These are phyloP conservation scores for Allobates femoralis DNA, from an alignment of 2,797 vertebrate genomes.

Conservation along the genomic window DNA sequence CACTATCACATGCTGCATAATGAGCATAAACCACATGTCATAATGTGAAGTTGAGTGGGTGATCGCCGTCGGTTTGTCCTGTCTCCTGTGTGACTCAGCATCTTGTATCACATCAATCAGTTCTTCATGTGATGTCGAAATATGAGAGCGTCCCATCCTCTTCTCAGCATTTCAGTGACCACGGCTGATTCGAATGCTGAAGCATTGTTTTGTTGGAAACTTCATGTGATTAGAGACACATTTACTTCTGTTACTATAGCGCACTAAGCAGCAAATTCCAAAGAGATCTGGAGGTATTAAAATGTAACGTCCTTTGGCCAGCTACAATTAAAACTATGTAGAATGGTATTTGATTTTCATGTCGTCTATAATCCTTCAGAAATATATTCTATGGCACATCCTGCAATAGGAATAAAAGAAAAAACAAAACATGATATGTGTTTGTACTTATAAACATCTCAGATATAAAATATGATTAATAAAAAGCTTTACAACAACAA, in stretches of 20 bases:
- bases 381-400: too few relatives aligned
- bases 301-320: too few relatives aligned
- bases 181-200: background rate
- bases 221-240: background rate
- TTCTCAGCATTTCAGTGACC: slow-evolving; percentile 13
- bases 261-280: background rate
- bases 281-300: too few relatives aligned
- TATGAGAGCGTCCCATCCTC: background rate
- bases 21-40: background rate
- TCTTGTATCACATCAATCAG: background rate
- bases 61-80: background rate
- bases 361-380: too few relatives aligned
- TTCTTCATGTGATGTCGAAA: background rate
- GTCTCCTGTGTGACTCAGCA: background rate
- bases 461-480: too few relatives aligned
- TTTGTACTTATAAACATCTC: too few relatives aligned
- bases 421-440: too few relatives aligned
- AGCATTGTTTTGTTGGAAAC: background rate
- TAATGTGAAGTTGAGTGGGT: background rate
- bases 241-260: background rate
- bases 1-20: background rate
- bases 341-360: too few relatives aligned
- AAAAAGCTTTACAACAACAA: too few relatives aligned
- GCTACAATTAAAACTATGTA: too few relatives aligned
- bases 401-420: too few relatives aligned